A percentile compares a stretch with the other conserved stretches of the same genome.
Conservation (phyloP, 2,888 invertebrate species). For the Heliconius charithonia region DNA sequence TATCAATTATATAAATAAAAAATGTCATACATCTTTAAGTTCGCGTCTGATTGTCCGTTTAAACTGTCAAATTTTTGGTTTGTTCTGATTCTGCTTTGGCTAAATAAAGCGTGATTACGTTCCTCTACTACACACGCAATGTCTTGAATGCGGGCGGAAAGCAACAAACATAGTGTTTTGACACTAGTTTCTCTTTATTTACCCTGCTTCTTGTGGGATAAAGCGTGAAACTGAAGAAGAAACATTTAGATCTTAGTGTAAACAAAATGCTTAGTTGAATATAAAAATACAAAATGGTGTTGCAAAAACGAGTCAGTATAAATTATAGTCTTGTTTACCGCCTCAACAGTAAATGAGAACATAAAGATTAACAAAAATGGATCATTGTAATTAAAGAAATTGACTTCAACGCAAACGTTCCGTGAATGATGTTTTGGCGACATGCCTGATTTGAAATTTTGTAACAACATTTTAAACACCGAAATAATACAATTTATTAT, state of each 20-base stretch:
- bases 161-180: background rate
- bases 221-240: background rate
- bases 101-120: background rate
- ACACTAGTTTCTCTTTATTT: background rate
- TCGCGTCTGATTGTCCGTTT: too few species aligned
- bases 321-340: conserved; percentile 8
- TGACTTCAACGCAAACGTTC: background rate
- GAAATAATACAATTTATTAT: too few species aligned
- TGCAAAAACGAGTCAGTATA: background rate
- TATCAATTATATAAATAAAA: background rate
- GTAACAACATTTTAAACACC: background rate
- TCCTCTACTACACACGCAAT: background rate
- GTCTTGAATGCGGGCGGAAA: background rate
- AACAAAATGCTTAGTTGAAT: background rate
- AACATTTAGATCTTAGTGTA: background rate
- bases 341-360: background rate
- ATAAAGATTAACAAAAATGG: conserved; percentile 11
- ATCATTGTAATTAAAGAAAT: conserved; percentile 13
- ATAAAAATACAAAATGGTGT: background rate
- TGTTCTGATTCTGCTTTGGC: background rate
- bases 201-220: background rate
- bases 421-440: conserved; percentile 3
- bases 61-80: background rate
- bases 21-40: background rate
- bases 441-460: background rate